A percentile compares a stretch with the other conserved stretches of the same genome.
Conservation (phyloP, 1,140 invertebrate species). For the Drosophila ficusphila region DNA sequence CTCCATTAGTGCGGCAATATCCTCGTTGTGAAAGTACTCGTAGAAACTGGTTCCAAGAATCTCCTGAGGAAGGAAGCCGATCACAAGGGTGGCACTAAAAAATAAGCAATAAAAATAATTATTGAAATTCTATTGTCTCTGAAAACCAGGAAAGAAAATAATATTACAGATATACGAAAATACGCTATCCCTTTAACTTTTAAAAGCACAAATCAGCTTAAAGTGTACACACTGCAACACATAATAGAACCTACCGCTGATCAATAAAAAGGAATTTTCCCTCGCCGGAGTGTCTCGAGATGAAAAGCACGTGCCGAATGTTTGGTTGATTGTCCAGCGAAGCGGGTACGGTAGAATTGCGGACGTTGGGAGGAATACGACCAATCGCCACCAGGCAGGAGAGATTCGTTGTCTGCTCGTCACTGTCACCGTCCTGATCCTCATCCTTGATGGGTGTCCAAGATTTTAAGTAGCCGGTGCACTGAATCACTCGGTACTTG, state of each 20-base stretch:
- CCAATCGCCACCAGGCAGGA: constrained; percentile 95
- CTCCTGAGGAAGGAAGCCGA: constrained; percentile 97
- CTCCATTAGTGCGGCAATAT: constrained; percentile 92
- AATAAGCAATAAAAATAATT: no score
- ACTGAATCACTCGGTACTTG: constrained; percentile 93
- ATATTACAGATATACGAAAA: no score
- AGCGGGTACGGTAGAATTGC: constrained; percentile 74
- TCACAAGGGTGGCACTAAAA: constrained; percentile 93
- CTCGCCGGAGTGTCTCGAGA: constrained; percentile 95
- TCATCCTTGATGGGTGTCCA: constrained; percentile 93
- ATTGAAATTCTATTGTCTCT: no score
- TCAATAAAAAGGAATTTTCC: constrained; percentile 99
- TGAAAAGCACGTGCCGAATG: constrained; percentile 88
- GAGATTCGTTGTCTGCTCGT: constrained; percentile 90
- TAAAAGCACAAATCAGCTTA: no score
- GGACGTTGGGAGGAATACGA: constrained; percentile 87
- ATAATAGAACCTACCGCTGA: constrained; percentile 87
- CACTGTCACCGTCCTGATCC: constrained; percentile 87
- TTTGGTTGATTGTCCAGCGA: constrained; percentile 84
- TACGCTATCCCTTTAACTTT: no score
- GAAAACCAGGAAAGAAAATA: background rate
- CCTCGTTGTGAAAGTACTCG: constrained; percentile 95
- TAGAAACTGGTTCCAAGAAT: constrained; percentile 96
- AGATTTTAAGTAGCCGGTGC: constrained; percentile 96
- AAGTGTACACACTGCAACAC: background rate